Evolutionary conservation across 1,140 invertebrate genomes (phyloP), one percentile per base, ranked within the genome.

Genomic region (Bombus pyrosoma): DNA sequence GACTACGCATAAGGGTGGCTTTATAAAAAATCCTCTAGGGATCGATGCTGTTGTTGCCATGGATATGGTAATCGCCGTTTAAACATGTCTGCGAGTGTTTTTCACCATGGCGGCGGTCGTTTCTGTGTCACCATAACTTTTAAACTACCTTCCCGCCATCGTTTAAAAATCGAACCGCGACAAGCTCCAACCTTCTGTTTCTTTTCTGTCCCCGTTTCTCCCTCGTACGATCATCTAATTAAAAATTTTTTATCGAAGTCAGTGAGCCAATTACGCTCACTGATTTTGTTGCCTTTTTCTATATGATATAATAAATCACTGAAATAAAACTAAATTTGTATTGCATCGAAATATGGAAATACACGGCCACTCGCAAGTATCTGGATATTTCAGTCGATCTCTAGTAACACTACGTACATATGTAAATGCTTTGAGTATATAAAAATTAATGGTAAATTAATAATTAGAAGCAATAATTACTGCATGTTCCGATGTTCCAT

Each of bases 21-120:
- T 90, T 89, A 90, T 90, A 90, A 90, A 78, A 90, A 90, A 89
- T 89, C 81, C 88, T 84, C 86, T 72, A 85, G 87, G 78, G 89
- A 90, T 89, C 88, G 86, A 89, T 90, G 89, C 75, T 64, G 89
- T 83, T 77, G 87, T 90, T 89, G 85, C 87, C 87, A 90, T 89
- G 87, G 89, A 89, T 89, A 89, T 89, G 77, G 88, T 85, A 68
- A 89, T 89, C 87, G 39, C 82, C 71, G 87, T 88, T 88, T 79
- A 89, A 88, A 86, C 64, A 82, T 80, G 78, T 81, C 78, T 85
- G 82, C 79, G 72, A 80, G 87, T 80, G 72, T 81, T 89, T 84
- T 89, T 86, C 78, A 89, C 87, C 66, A 83, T 62, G 87, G 80
- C 69, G 41, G 73, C 53, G 41, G 34, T n/a, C 22, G 81, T 78